A percentile compares a stretch with the other conserved stretches of the same genome.
Evolutionary conservation across 2,113 vertebrate species (phyloP).

Genomic region (Eolophus roseicapilla): DNA sequence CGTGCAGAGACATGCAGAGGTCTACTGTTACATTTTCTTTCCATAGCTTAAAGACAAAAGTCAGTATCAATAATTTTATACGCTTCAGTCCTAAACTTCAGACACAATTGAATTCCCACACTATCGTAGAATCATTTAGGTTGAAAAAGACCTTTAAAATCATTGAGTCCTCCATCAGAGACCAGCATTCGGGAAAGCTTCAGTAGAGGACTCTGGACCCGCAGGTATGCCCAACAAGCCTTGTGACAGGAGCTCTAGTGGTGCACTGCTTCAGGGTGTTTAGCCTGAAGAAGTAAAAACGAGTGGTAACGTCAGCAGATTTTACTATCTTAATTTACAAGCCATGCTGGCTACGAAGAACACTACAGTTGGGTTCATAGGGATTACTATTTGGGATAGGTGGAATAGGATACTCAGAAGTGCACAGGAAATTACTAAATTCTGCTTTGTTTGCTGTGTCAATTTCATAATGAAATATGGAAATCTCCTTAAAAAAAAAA

Average conservation of each 20-base stretch:
- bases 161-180: neutral
- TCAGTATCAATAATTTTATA: neutral
- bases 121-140: neutral
- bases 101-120: neutral
- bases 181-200: neutral
- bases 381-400: neutral
- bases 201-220: neutral
- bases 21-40: neutral
- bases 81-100: neutral
- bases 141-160: neutral
- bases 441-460: neutral
- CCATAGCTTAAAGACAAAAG: neutral
- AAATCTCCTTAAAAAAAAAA: neutral
- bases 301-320: neutral
- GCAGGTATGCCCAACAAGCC: neutral
- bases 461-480: neutral
- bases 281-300: neutral
- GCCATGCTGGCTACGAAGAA: neutral
- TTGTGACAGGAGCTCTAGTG: neutral
- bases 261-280: neutral
- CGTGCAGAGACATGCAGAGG: neutral
- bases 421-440: neutral
- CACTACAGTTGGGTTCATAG: rapidly evolving
- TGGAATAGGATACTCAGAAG: neutral
- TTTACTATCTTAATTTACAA: neutral